phyloP scores from a whole-genome alignment of 2,113 vertebrate species.

The Strix aluco region DNA sequence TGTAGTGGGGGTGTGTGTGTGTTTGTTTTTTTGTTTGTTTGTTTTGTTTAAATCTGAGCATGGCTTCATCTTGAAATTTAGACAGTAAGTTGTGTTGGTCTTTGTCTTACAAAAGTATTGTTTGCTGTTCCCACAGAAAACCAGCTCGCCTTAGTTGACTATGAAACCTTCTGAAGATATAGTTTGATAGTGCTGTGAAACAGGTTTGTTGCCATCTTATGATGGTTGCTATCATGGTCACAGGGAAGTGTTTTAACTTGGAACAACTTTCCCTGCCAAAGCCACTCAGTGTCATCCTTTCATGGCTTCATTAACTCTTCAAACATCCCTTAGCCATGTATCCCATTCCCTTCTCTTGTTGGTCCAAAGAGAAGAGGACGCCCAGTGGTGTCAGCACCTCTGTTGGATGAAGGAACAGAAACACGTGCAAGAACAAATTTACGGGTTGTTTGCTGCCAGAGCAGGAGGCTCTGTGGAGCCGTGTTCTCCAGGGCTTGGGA shows the following conservation, averaged over 20 bases:
- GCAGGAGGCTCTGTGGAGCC: background rate
- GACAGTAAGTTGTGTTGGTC: background rate
- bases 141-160: background rate
- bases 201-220: background rate
- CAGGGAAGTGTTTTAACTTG: background rate
- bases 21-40: too few relatives aligned
- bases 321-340: background rate
- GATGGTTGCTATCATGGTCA: background rate
- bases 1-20: background rate
- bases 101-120: background rate
- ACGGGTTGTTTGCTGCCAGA: background rate
- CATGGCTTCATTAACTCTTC: background rate
- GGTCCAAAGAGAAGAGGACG: background rate
- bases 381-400: background rate
- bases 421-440: rapidly evolving
- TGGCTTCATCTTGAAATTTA: background rate
- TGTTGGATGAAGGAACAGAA: background rate
- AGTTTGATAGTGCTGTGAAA: background rate
- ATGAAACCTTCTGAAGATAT: background rate
- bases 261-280: background rate
- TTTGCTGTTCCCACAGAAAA: background rate
- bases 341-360: background rate
- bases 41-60: background rate
- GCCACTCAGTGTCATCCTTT: background rate
- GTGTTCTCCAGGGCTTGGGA: background rate